Evolutionary conservation across 2,888 invertebrate species (phyloP), one percentile per base, ranked within the genome.

Genomic region (Pristionchus maxplancki): DNA sequence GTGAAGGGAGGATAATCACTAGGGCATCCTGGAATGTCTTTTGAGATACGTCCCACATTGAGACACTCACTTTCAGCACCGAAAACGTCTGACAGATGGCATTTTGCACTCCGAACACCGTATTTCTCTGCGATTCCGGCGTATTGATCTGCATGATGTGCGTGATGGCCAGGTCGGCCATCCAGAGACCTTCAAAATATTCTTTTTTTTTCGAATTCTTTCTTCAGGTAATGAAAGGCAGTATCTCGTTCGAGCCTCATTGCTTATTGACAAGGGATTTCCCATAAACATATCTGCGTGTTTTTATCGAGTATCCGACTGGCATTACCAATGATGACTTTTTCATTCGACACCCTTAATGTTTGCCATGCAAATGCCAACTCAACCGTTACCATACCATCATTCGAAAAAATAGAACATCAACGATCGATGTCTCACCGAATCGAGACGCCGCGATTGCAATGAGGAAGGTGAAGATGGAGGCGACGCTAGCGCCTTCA

Each of bases 151-250:
- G 93, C 93, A 93, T 93, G 1, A 93, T 91, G 82, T 93, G 93
- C 1, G 92, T 93, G 20, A 93, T 93, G 6, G 92, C 91, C 0
- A 93, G 90, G 89, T 93, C 93, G 17, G 92, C 90, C 89, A 93
- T 92, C 93, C 93, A 91, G 24, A 93, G 89, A 83, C 93, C 93
- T 90, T n/a, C n/a, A n/a, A n/a, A n/a, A n/a, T n/a, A n/a, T n/a
- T n/a, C n/a, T n/a, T n/a, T n/a, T n/a, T n/a, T n/a, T n/a, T n/a
- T n/a, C n/a, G n/a, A n/a, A n/a, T n/a, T n/a, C n/a, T n/a, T n/a
- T n/a, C n/a, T n/a, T n/a, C n/a, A n/a, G n/a, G n/a, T n/a, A n/a
- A n/a, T n/a, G n/a, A n/a, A n/a, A n/a, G n/a, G n/a, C n/a, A n/a
- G n/a, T n/a, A n/a, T n/a, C n/a, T n/a, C n/a, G n/a, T n/a, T n/a